phyloP scores from a whole-genome alignment of 2,888 invertebrate species.

The Dynastes maya region DNA sequence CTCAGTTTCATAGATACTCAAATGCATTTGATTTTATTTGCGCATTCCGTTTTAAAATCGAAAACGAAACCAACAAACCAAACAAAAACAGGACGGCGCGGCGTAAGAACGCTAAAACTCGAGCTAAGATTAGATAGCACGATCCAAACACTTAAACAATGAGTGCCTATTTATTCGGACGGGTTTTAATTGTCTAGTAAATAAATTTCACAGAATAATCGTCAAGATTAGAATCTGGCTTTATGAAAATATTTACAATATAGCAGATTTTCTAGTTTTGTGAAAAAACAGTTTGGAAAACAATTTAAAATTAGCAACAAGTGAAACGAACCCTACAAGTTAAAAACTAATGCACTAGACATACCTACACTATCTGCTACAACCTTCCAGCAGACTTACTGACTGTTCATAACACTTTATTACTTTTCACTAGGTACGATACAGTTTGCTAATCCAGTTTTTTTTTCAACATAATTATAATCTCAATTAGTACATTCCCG shows the following conservation, averaged over 20 bases:
- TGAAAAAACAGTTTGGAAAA: no score
- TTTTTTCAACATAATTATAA: no score
- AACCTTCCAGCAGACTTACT: no score
- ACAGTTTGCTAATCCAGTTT: no score
- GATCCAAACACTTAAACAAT: conserved; percentile 34
- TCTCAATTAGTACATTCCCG: no score
- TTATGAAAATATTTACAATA: conserved; percentile 18
- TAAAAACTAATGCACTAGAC: no score
- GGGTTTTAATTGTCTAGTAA: conserved; percentile 4
- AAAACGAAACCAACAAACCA: conserved; percentile 7
- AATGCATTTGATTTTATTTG: neutral
- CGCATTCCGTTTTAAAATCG: conserved; percentile 20
- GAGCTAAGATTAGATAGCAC: conserved; percentile 29
- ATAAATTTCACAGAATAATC: conserved; percentile 29
- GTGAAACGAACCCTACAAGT: no score
- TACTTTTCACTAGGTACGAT: no score
- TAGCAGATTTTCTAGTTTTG: neutral
- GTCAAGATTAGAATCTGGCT: neutral
- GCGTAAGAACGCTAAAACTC: conserved; percentile 10
- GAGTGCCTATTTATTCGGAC: neutral
- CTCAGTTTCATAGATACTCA: neutral
- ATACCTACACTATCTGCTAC: no score
- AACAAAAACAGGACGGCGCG: conserved; percentile 7
- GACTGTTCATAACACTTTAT: no score
- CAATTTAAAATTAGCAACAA: no score